Percentiles rank a stretch among this genome's conserved stretches.
Conservation (phyloP, 2,113 vertebrate species). For the Crotalus horridus region DNA sequence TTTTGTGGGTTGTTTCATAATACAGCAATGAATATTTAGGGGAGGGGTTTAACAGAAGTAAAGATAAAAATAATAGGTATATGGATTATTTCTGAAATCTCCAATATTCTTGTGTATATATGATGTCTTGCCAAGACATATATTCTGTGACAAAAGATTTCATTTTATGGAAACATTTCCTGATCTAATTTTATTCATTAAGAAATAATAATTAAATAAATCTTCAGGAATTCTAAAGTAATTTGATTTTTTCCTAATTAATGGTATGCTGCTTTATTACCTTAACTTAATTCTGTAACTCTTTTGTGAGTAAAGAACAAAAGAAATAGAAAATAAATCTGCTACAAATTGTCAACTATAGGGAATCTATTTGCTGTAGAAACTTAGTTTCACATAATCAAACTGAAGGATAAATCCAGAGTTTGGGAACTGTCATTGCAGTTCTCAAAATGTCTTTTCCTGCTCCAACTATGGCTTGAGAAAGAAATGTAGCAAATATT, state of each 20-base stretch:
- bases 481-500: constrained; percentile 25
- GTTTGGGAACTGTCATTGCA: neutral
- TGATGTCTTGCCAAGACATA: constrained; percentile 27
- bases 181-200: constrained; percentile 66
- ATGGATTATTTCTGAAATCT: constrained; percentile 37
- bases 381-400: neutral
- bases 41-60: constrained; percentile 23
- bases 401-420: neutral
- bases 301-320: constrained; percentile 22
- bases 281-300: constrained; percentile 61
- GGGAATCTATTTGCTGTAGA: neutral
- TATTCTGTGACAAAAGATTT: constrained; percentile 57
- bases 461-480: constrained; percentile 21
- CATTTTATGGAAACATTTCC: constrained; percentile 66
- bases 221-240: constrained; percentile 61
- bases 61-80: constrained; percentile 21
- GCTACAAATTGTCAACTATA: constrained; percentile 28
- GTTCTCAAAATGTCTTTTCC: constrained; percentile 19
- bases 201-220: constrained; percentile 64
- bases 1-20: constrained; percentile 18
- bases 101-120: constrained; percentile 25
- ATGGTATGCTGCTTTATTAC: constrained; percentile 50
- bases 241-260: constrained; percentile 60
- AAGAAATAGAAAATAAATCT: constrained; percentile 47
- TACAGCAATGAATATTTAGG: constrained; percentile 22